These are phyloP conservation scores for Lates japonicus DNA, from an alignment of 2,797 vertebrate genomes.

Conservation along the genomic window DNA sequence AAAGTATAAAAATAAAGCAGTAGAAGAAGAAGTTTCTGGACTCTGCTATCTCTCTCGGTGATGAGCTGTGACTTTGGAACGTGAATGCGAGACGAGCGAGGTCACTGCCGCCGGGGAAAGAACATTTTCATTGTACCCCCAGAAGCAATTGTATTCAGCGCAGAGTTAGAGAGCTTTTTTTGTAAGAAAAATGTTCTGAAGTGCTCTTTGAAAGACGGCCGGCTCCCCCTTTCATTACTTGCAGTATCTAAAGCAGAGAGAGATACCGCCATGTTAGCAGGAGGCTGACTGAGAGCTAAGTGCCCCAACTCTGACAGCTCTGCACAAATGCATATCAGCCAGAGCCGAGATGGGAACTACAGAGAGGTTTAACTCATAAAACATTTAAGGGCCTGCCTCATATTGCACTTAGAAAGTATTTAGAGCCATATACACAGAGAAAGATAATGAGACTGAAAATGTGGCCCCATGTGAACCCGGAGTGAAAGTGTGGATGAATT, in stretches of 20 bases:
- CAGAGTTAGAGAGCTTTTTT: conserved; percentile 58
- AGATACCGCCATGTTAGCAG: conserved; percentile 66
- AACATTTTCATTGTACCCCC: conserved; percentile 64
- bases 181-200: conserved; percentile 69
- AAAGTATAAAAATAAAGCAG: background rate
- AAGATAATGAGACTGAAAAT: conserved; percentile 63
- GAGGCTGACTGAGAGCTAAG: conserved; percentile 71
- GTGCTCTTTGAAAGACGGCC: conserved; percentile 69
- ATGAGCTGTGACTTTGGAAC: conserved; percentile 62
- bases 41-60: conserved; percentile 29
- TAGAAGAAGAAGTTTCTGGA: conserved; percentile 41
- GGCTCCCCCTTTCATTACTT: conserved; percentile 66
- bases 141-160: conserved; percentile 69
- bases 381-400: conserved; percentile 76
- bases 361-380: conserved; percentile 77
- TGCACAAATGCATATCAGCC: conserved; percentile 73
- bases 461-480: conserved; percentile 43
- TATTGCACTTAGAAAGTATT: conserved; percentile 71
- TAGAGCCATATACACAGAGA: conserved; percentile 58
- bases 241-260: conserved; percentile 65
- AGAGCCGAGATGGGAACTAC: conserved; percentile 64
- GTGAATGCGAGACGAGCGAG: conserved; percentile 48
- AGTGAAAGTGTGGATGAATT: conserved; percentile 38
- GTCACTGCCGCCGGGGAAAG: conserved; percentile 44
- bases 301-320: conserved; percentile 73